Base-by-base conservation (phyloP, 2,113 vertebrate species). In the Platichthys flesus region DNA sequence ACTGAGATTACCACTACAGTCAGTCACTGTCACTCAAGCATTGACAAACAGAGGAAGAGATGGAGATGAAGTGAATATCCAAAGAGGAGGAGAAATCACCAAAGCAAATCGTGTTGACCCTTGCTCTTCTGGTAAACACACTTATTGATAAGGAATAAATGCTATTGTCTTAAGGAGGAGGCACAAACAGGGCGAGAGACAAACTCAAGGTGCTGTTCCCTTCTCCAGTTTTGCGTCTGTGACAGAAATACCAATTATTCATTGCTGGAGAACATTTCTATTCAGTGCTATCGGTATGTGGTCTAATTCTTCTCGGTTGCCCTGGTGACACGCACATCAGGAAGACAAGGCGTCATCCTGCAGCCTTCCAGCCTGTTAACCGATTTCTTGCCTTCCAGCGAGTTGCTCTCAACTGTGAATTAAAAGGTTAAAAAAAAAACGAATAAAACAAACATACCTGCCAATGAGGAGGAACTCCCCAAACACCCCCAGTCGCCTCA, bases 401-500 rank as follows among this genome's bases (percentile, higher is more conserved):
- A 47, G 9, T 61, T 3, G 28, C 58, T 78, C 57, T 71, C n/a
- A 63, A 70, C 56, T 58, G 37, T 71, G 37, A 70, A 63, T 63
- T 37, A 55, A 80, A 68, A 68, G 23, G 13, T 31, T 40, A 10
- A 13, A 21, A n/a, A n/a, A 23, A n/a, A n/a, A 20, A 52, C 9
- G 24, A 23, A 52, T 35, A 55, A 21, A 55, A 1, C 58, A 4
- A 28, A n/a, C 84, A 82, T 95, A 99, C 98, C 98, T 99, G 87
- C 98, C 98, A 21, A 99, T 92, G 16, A 99, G 92, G n/a, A 97
- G 95, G 83, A 99, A 97, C 85, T 99, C 97, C 58, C 96, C 96
- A 3, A 93, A 93, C 1, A 99, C 96, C 1, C 95, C 96, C 4
- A 97, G 93, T n/a, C 98, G 96, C 45, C 95, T 93, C 97, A 99